Percentiles rank a stretch among this genome's conserved stretches.
Conservation (phyloP, 2,113 vertebrate genomes). For the Nyctereutes procyonoides region DNA sequence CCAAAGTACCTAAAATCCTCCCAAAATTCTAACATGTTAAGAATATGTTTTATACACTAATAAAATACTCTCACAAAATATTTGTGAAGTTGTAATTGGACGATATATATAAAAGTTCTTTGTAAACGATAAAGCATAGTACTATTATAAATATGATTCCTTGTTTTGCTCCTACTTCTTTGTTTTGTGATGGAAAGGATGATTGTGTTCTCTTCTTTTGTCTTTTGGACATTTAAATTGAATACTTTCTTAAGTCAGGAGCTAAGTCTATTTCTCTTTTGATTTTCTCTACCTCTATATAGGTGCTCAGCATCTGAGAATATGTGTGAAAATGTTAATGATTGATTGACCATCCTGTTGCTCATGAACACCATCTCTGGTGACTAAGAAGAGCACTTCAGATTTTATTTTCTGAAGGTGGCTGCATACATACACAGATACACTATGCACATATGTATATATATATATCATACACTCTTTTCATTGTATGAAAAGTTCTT, state of each 20-base stretch:
- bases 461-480: not conserved
- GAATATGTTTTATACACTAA: not conserved
- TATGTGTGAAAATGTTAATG: not conserved
- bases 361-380: not conserved
- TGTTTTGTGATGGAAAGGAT: not conserved
- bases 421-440: not conserved
- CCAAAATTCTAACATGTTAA: not conserved
- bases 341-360: not conserved
- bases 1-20: not conserved
- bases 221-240: not conserved
- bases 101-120: not conserved
- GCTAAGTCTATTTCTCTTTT: not conserved
- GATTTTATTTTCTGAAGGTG: constrained; percentile 28
- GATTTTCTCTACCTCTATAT: not conserved
- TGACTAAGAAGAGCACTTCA: not conserved
- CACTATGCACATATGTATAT: not conserved
- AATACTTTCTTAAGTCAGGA: not conserved
- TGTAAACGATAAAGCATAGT: not conserved
- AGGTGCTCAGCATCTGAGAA: not conserved
- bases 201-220: not conserved
- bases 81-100: not conserved
- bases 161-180: not conserved
- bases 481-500: not conserved
- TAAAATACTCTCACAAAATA: not conserved
- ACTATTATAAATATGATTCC: not conserved